phyloP scores from a whole-genome alignment of 2,113 vertebrate genomes.

The Calonectris borealis region DNA sequence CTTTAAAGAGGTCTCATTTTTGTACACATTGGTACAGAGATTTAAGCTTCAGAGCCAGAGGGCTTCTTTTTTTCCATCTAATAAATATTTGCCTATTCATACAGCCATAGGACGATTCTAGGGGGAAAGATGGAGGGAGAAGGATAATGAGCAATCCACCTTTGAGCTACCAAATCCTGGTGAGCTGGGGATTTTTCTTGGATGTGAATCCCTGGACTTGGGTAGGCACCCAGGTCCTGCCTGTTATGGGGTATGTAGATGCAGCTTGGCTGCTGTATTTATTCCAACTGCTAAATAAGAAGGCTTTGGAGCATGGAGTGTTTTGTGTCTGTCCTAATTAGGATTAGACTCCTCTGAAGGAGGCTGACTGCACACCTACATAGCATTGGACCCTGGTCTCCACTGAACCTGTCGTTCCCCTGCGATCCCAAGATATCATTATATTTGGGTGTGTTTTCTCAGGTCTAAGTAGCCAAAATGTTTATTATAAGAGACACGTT shows the following conservation, averaged over 20 bases:
- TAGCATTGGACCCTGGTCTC: not conserved
- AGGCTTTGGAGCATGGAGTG: not conserved
- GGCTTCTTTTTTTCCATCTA: not conserved
- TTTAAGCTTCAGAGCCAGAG: not conserved
- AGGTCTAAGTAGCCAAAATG: not conserved
- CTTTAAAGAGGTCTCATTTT: not conserved
- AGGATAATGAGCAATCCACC: not conserved
- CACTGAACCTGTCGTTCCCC: not conserved
- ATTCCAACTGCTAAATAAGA: not conserved
- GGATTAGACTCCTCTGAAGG: not conserved
- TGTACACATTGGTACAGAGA: not conserved
- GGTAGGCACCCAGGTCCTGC: not conserved
- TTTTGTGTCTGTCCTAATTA: not conserved
- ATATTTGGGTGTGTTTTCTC: not conserved
- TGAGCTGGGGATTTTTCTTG: not conserved
- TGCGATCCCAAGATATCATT: not conserved
- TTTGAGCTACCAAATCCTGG: not conserved
- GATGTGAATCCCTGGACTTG: not conserved
- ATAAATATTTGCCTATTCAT: not conserved
- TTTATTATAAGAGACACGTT: rapidly evolving
- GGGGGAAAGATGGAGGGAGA: not conserved
- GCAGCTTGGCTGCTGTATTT: not conserved
- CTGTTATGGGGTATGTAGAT: not conserved
- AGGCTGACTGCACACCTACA: not conserved
- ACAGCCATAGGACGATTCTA: not conserved